Conservation (phyloP, 2,888 invertebrate genomes). For the Beris morrisii region DNA sequence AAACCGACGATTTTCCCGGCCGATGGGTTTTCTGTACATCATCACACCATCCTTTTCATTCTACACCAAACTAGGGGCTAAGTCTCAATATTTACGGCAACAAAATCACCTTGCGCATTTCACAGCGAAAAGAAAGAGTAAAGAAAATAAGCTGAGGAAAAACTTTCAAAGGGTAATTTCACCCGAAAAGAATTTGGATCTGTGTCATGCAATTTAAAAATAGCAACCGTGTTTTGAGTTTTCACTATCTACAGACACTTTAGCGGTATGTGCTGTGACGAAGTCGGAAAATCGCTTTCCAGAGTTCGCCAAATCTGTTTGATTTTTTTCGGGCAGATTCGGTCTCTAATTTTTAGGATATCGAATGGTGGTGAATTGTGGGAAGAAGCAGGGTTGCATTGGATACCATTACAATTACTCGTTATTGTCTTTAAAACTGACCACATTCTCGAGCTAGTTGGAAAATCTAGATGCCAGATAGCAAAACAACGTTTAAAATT, state of each 20-base stretch:
- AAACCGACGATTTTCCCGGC: no score
- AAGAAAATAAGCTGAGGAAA: background rate
- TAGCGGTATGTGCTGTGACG: background rate
- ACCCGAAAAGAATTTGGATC: conserved; percentile 42
- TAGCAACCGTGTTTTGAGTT: conserved; percentile 33
- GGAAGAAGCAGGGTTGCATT: no score
- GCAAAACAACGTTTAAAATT: background rate
- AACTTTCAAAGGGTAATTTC: background rate
- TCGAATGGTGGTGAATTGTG: background rate
- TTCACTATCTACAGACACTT: no score
- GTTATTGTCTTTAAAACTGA: background rate
- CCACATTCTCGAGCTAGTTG: background rate
- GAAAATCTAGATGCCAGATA: background rate
- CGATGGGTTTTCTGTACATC: no score
- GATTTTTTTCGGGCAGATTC: background rate
- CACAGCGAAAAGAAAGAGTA: background rate
- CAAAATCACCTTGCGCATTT: no score
- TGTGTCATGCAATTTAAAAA: conserved; percentile 52
- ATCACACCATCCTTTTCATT: no score
- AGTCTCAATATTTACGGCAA: no score
- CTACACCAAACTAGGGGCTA: no score
- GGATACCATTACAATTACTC: background rate
- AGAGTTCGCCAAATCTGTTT: conserved; percentile 1
- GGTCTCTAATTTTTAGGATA: background rate
- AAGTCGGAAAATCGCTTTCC: background rate